phyloP scores from a whole-genome alignment of 2,888 invertebrate genomes.

The Heliconius hortense region DNA sequence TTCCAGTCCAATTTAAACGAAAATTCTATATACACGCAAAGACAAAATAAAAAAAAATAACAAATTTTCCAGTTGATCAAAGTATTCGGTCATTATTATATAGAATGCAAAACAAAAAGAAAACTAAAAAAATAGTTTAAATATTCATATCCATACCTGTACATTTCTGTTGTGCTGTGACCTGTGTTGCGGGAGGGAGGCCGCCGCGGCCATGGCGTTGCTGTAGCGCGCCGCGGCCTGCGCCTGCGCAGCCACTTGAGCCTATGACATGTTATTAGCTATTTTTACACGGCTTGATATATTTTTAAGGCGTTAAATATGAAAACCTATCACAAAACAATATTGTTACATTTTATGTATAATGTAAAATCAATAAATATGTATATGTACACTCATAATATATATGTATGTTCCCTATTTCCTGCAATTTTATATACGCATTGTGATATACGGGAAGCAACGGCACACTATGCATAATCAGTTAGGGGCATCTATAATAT shows the following conservation, averaged over 20 bases:
- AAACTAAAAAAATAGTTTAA: background rate
- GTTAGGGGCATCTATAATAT: background rate
- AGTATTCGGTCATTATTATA: background rate
- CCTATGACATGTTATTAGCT: slow-evolving; percentile 49
- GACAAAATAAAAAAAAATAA: too few species aligned
- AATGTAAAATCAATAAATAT: background rate
- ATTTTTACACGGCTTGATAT: background rate
- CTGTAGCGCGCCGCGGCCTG: slow-evolving; percentile 73
- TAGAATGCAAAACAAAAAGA: background rate
- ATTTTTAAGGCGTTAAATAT: background rate
- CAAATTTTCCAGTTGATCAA: too few species aligned
- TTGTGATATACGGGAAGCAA: too few species aligned
- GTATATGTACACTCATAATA: background rate
- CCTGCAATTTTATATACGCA: too few species aligned
- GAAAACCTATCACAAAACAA: background rate
- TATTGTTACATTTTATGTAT: background rate
- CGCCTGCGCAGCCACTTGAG: slow-evolving; percentile 74
- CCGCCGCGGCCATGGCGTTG: slow-evolving; percentile 67
- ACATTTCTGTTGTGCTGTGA: slow-evolving; percentile 69
- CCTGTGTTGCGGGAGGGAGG: slow-evolving; percentile 70
- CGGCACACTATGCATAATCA: background rate
- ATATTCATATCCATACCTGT: slow-evolving; percentile 55
- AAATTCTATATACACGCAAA: background rate
- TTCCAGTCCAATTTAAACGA: background rate
- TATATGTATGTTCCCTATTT: background rate